A percentile compares a stretch with the other conserved stretches of the same genome.
phyloP scores from a whole-genome alignment of 2,888 invertebrate species.

The Callosobruchus maculatus region DNA sequence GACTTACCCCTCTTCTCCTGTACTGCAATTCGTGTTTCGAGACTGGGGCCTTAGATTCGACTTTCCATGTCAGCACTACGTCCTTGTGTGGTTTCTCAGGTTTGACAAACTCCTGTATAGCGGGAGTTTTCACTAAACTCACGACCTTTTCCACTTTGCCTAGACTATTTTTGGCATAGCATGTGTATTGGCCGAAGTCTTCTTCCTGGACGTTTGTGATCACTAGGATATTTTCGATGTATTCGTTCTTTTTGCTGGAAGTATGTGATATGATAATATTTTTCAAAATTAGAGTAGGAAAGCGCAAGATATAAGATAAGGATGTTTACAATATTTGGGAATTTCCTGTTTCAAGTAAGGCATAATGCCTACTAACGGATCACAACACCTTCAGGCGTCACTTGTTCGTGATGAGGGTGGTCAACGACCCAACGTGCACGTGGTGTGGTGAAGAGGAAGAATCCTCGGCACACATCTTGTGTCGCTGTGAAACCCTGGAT shows the following conservation, averaged over 20 bases:
- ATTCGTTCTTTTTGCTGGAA: conserved; percentile 22
- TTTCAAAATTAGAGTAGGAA: too few relatives aligned
- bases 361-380: too few relatives aligned
- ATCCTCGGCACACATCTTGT: too few relatives aligned
- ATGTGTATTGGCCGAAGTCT: conserved; percentile 50
- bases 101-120: conserved; percentile 29
- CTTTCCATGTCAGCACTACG: conserved; percentile 48
- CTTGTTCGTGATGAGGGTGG: too few relatives aligned
- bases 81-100: conserved; percentile 31
- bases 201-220: conserved; percentile 37
- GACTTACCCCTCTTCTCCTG: conserved; percentile 47
- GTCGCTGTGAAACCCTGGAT: too few relatives aligned
- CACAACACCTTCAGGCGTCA: too few relatives aligned
- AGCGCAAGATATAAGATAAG: too few relatives aligned
- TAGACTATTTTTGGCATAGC: conserved; percentile 45
- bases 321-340: too few relatives aligned
- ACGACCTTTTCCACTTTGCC: conserved; percentile 40
- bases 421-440: too few relatives aligned
- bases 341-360: too few relatives aligned
- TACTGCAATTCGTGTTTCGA: conserved; percentile 49
- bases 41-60: conserved; percentile 50
- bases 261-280: too few relatives aligned
- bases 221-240: conserved; percentile 37
- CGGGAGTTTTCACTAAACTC: conserved; percentile 38
- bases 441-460: too few relatives aligned